These are phyloP conservation scores for Micropoecilia bifurca DNA, from an alignment of 2,797 vertebrate genomes.

Conservation along the genomic window DNA sequence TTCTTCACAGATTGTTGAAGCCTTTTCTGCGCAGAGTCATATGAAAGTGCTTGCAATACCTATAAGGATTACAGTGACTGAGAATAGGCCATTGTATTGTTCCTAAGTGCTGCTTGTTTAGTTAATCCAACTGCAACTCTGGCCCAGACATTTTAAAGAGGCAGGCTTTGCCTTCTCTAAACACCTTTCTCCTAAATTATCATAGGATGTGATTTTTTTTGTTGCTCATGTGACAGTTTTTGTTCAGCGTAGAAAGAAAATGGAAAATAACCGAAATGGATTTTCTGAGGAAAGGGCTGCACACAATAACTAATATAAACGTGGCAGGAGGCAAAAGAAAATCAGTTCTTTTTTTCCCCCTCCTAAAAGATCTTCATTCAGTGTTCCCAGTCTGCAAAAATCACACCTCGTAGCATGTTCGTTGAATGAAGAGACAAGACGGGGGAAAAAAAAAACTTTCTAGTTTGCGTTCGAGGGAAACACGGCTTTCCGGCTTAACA, in stretches of 20 bases:
- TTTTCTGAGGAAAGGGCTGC: neutral
- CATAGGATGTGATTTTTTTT: neutral
- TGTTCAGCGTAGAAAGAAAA: slow-evolving; percentile 1
- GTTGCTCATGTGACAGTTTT: slow-evolving; percentile 6
- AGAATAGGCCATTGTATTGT: slow-evolving; percentile 84
- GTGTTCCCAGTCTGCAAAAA: neutral
- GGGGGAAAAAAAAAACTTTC: neutral
- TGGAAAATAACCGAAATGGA: neutral
- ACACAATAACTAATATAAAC: neutral
- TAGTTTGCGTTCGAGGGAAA: neutral
- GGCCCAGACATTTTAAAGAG: slow-evolving; percentile 36
- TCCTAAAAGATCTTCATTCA: neutral
- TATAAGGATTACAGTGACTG: slow-evolving; percentile 87
- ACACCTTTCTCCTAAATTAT: slow-evolving; percentile 10
- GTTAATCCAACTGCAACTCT: slow-evolving; percentile 79
- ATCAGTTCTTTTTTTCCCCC: no score
- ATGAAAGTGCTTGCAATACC: slow-evolving; percentile 92
- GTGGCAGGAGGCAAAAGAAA: neutral
- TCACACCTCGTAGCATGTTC: neutral
- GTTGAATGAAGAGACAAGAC: neutral
- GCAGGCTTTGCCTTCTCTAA: slow-evolving; percentile 23
- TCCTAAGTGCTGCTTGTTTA: slow-evolving; percentile 80
- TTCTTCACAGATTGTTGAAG: slow-evolving; percentile 61
- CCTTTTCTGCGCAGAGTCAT: slow-evolving; percentile 82
- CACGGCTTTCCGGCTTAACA: neutral